Percentiles rank a stretch among this genome's conserved stretches.
Evolutionary conservation across 2,113 vertebrate species (phyloP).

Genomic region (Cephalopterus ornatus): DNA sequence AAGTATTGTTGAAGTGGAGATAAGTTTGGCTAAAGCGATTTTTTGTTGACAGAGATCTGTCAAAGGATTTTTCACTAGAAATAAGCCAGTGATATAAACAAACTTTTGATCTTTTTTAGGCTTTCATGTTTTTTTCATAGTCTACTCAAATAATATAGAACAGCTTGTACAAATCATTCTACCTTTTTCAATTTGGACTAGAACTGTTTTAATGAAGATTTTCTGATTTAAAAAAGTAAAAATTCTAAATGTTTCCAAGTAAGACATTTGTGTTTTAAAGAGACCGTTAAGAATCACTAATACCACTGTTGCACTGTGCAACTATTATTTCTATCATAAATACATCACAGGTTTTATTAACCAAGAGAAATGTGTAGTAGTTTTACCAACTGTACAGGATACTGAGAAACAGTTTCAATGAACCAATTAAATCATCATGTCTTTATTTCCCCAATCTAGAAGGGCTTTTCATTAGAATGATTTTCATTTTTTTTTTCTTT

Average conservation of each 20-base stretch:
- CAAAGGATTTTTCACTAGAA: neutral
- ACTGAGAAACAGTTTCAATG: neutral
- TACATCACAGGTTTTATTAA: slow-evolving; percentile 18
- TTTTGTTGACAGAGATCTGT: slow-evolving; percentile 8
- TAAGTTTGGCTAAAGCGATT: neutral
- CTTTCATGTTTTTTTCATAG: slow-evolving; percentile 53
- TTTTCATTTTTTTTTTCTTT: neutral
- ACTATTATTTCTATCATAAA: slow-evolving; percentile 23
- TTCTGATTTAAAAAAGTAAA: neutral
- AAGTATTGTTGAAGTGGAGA: neutral
- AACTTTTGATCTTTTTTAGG: slow-evolving; percentile 41
- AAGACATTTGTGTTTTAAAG: slow-evolving; percentile 6
- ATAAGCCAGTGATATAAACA: slow-evolving; percentile 8
- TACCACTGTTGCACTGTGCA: neutral
- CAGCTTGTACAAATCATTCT: neutral
- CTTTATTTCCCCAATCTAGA: neutral
- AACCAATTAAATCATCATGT: neutral
- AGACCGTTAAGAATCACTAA: neutral
- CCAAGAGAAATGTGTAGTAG: neutral
- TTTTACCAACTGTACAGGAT: slow-evolving; percentile 6
- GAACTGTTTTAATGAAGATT: neutral
- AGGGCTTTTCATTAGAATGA: neutral
- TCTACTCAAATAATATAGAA: neutral
- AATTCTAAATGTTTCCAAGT: neutral
- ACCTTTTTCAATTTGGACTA: neutral